These are phyloP conservation scores for Zootoca vivipara DNA, from an alignment of 2,113 vertebrate genomes.

Conservation along the genomic window DNA sequence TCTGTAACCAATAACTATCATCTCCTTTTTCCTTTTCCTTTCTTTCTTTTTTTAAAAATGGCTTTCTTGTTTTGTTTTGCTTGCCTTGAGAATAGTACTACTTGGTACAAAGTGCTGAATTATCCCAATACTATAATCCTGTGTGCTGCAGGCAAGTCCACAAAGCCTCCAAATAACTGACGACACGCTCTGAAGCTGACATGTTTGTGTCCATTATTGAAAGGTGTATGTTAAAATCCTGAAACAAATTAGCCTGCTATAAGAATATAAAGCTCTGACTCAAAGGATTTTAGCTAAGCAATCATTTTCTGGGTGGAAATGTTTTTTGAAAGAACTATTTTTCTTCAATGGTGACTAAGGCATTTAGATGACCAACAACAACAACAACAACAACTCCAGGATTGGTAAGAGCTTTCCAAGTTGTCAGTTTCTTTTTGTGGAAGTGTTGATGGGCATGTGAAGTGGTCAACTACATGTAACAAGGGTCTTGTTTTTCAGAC, in stretches of 20 bases:
- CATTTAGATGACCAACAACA: no score
- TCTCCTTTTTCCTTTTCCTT: conserved; percentile 36
- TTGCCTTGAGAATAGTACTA: conserved; percentile 56
- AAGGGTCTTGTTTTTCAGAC: no score
- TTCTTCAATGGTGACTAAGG: no score
- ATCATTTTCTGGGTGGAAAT: conserved; percentile 10
- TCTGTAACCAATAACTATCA: conserved; percentile 63
- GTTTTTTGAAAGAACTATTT: conserved; percentile 42
- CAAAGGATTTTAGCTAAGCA: conserved; percentile 43
- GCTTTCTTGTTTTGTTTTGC: conserved; percentile 46
- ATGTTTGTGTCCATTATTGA: conserved; percentile 65
- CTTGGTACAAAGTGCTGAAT: conserved; percentile 46
- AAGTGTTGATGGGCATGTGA: no score
- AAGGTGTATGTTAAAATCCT: conserved; percentile 63
- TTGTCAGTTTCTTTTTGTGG: no score
- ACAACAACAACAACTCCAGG: no score
- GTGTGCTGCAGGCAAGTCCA: conserved; percentile 53
- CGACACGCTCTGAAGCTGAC: conserved; percentile 42
- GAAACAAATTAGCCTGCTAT: conserved; percentile 59
- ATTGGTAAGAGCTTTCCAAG: no score
- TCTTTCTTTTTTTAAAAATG: conserved; percentile 27
- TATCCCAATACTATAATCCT: conserved; percentile 59
- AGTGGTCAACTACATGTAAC: no score
- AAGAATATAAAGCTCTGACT: conserved; percentile 49
- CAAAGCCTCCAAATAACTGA: conserved; percentile 65